phyloP scores from a whole-genome alignment of 2,113 vertebrate species.

The Tupaia chinensis region DNA sequence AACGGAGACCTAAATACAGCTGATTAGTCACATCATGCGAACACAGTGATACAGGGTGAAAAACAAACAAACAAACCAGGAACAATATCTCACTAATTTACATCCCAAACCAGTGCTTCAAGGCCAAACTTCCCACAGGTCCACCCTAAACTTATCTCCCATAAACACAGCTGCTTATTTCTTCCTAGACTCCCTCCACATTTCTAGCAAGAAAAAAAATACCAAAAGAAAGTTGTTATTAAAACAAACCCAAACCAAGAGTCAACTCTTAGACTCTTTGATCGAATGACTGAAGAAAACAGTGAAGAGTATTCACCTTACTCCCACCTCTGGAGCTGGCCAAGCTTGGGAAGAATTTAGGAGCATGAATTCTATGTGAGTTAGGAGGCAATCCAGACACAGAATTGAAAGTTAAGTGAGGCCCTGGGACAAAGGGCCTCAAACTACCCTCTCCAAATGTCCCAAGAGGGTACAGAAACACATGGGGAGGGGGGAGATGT shows the following conservation, averaged over 20 bases:
- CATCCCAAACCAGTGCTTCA: neutral
- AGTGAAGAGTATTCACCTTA: neutral
- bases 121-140: neutral
- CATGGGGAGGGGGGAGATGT: too few species aligned
- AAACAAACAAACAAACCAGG: neutral
- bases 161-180: neutral
- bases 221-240: neutral
- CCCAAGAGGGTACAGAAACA: neutral
- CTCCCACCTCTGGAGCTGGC: neutral
- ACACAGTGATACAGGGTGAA: neutral
- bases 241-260: conserved; percentile 32
- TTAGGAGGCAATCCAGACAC: neutral
- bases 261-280: neutral
- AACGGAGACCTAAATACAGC: neutral
- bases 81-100: neutral
- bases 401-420: neutral
- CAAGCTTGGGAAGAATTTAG: neutral
- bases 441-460: neutral
- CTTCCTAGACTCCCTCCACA: neutral
- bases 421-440: neutral
- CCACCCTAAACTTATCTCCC: neutral
- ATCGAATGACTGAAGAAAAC: neutral
- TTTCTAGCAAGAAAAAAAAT: neutral
- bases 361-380: neutral
- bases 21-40: neutral